Evolutionary conservation across 1,140 invertebrate genomes (phyloP).

Genomic region (Neodiprion lecontei): DNA sequence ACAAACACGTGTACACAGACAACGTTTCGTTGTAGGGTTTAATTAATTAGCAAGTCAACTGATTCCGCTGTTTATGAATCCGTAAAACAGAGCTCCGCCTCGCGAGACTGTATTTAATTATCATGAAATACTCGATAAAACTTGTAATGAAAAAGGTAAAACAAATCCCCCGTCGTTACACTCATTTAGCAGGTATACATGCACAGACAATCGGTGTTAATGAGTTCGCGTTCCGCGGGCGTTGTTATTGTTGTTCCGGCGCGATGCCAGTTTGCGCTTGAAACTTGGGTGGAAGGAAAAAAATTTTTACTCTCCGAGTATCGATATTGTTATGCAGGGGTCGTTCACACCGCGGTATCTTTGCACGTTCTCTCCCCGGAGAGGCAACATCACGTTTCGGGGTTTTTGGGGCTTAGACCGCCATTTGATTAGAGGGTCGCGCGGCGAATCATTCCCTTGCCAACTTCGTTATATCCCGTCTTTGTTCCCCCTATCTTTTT

Average conservation of each 20-base stretch:
- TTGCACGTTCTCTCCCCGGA: constrained; percentile 1
- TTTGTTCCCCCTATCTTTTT: constrained; percentile 7
- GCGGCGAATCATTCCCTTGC: neutral
- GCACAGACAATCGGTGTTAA: neutral
- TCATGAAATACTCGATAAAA: neutral
- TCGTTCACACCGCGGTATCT: neutral
- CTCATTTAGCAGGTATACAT: neutral
- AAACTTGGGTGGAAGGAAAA: too few relatives aligned
- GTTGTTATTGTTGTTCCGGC: neutral
- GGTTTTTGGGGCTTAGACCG: constrained; percentile 4
- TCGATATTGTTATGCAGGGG: neutral
- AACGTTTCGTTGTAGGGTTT: too few relatives aligned
- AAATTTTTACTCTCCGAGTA: neutral
- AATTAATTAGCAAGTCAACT: neutral
- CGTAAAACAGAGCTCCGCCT: neutral
- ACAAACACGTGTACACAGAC: too few relatives aligned
- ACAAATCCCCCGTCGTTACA: neutral
- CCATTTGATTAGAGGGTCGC: constrained; percentile 4
- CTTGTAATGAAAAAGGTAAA: neutral
- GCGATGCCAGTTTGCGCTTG: too few relatives aligned
- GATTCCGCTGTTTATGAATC: neutral
- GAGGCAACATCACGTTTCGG: neutral
- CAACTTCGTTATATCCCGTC: neutral
- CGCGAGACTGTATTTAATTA: neutral
- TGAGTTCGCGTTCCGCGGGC: neutral